A percentile compares a stretch with the other conserved stretches of the same genome.
These are phyloP conservation scores for Opisthocomus hoazin DNA, from an alignment of 2,113 vertebrate genomes.

Conservation along the genomic window DNA sequence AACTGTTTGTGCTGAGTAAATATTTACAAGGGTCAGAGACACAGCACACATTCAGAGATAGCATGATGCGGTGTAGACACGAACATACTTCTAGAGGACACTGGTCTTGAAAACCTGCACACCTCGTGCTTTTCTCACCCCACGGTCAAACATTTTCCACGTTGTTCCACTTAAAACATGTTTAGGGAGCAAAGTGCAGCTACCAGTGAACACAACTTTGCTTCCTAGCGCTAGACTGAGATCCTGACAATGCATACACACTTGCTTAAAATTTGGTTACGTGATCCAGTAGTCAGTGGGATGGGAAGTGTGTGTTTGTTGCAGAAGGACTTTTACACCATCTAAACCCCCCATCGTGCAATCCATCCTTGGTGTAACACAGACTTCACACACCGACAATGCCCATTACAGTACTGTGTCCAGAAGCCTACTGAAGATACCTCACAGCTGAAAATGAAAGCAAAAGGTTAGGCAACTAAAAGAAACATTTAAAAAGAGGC, in stretches of 20 bases:
- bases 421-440: neutral
- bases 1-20: neutral
- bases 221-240: neutral
- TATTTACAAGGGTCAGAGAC: slow-evolving; percentile 10
- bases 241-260: neutral
- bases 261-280: neutral
- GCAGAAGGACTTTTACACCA: neutral
- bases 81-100: neutral
- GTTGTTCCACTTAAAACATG: neutral
- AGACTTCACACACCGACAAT: neutral
- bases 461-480: neutral
- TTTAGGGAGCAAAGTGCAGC: neutral
- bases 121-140: neutral
- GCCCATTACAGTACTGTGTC: neutral
- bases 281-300: neutral
- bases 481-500: neutral
- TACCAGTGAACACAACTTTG: neutral
- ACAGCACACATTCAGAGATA: neutral
- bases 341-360: neutral
- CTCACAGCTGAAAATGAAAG: neutral
- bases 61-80: neutral
- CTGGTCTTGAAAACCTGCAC: neutral
- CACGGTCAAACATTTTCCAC: neutral
- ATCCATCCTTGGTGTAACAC: neutral
- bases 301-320: neutral